These are phyloP conservation scores for Forbesichthys agassizii DNA, from an alignment of 2,113 vertebrate species.

Conservation along the genomic window DNA sequence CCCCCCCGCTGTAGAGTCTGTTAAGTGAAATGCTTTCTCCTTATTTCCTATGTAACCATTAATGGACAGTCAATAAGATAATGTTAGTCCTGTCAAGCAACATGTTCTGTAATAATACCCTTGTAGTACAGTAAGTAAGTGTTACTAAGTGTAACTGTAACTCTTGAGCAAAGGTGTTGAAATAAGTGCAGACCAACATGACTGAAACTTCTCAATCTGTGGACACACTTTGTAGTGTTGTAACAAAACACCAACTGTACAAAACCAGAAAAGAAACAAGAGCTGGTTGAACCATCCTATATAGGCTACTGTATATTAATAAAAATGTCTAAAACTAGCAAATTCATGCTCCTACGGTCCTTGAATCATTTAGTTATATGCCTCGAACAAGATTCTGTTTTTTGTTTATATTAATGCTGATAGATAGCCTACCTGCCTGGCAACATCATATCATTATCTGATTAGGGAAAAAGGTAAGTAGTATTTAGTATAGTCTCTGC, in stretches of 20 bases:
- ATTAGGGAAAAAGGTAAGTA: no score
- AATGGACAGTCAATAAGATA: conserved; percentile 1
- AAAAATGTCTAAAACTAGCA: background rate
- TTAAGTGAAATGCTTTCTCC: conserved; percentile 2
- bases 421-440: no score
- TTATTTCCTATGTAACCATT: conserved; percentile 24
- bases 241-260: conserved; percentile 35
- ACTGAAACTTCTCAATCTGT: background rate
- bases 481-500: no score
- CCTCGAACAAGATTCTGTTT: no score
- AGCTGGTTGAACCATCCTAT: no score
- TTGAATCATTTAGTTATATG: no score
- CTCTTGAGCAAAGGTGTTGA: background rate
- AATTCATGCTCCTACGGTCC: no score
- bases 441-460: no score
- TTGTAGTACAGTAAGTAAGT: background rate
- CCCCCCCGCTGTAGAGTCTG: conserved; percentile 28
- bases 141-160: conserved; percentile 13
- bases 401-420: no score
- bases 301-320: background rate
- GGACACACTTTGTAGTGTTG: background rate
- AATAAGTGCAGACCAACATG: conserved; percentile 10
- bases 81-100: conserved; percentile 4
- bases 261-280: conserved; percentile 1
- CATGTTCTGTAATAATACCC: background rate